Evolutionary conservation across 2,797 vertebrate species (phyloP).

Genomic region (Pseudochirops corinnae): DNA sequence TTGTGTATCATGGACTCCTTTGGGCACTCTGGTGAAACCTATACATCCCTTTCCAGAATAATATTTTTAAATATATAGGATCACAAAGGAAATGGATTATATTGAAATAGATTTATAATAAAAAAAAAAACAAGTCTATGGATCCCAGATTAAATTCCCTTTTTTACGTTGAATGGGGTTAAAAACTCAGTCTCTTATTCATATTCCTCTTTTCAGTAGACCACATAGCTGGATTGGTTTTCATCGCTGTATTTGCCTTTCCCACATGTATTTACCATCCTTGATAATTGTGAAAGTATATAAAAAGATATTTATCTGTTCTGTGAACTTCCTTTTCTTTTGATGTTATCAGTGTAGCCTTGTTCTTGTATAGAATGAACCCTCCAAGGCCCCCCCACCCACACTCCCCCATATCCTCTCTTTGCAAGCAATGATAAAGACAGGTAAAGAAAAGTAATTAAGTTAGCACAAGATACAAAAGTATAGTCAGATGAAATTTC

Average conservation of each 20-base stretch:
- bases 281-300: conserved; percentile 8
- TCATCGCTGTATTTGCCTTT: conserved; percentile 46
- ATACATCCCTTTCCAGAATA: not conserved
- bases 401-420: not conserved
- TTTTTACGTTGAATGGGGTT: not conserved
- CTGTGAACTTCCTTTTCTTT: not conserved
- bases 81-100: not conserved
- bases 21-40: not conserved
- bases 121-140: not conserved
- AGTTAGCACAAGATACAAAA: conserved; percentile 17
- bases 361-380: conserved; percentile 41
- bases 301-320: not conserved
- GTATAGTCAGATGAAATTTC: conserved; percentile 15
- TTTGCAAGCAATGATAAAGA: conserved; percentile 37
- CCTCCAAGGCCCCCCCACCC: not conserved
- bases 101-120: not conserved
- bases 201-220: not conserved
- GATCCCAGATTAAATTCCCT: not conserved
- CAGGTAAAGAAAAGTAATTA: conserved; percentile 36
- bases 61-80: not conserved
- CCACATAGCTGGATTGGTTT: conserved; percentile 51
- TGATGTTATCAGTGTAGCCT: conserved; percentile 13
- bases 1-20: not conserved
- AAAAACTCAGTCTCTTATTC: not conserved
- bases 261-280: conserved; percentile 36